A percentile compares a stretch with the other conserved stretches of the same genome.
phyloP scores from a whole-genome alignment of 64 coral and sea anemone species.

The Stichodactyla mertensii region DNA sequence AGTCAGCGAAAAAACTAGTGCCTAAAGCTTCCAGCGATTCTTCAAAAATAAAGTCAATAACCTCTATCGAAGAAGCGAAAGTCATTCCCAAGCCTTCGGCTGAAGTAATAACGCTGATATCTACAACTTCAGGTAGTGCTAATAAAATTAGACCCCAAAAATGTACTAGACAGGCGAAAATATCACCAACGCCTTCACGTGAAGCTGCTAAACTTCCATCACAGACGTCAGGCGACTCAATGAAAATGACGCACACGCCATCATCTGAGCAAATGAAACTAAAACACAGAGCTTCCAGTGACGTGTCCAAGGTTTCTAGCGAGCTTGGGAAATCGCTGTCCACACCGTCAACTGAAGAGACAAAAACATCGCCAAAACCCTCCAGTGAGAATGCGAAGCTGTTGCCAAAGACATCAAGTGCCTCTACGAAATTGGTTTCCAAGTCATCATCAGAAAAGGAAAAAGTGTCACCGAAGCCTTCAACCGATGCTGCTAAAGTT shows the following conservation, averaged over 20 bases:
- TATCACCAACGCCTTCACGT: not conserved
- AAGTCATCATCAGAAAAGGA: not conserved
- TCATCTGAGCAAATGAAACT: conserved; percentile 5
- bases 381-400: not conserved
- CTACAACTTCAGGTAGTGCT: not conserved
- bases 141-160: not conserved
- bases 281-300: conserved; percentile 18
- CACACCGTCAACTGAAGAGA: not conserved
- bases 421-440: not conserved
- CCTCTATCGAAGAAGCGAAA: not conserved
- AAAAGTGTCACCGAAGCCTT: conserved; percentile 26
- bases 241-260: conserved; percentile 14
- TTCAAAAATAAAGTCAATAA: not conserved
- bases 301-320: not conserved
- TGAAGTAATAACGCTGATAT: not conserved
- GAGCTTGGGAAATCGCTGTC: not conserved
- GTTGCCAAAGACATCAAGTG: conserved; percentile 1
- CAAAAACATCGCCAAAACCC: not conserved
- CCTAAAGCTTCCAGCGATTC: conserved; percentile 12
- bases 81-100: not conserved
- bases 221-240: conserved; percentile 1
- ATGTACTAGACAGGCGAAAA: not conserved
- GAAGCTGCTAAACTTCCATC: not conserved
- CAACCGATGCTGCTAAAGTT: not conserved
- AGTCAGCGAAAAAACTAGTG: not conserved